Evolutionary conservation across 2,797 vertebrate genomes (phyloP), one percentile per base, ranked within the genome.

Genomic region (Enteromius anoplus): DNA sequence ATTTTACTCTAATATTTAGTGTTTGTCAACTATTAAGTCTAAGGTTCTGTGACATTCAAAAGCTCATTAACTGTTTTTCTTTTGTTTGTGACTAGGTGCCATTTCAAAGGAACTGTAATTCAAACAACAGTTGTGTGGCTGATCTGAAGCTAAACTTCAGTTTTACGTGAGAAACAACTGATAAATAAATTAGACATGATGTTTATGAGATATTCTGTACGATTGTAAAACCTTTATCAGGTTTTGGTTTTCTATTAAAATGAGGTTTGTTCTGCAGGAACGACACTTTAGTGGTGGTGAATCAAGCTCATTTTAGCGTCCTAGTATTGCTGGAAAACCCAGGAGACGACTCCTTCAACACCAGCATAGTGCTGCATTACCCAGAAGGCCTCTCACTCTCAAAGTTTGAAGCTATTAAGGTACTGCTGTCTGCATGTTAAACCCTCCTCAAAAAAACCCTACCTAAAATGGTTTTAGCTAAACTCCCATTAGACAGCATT

Each of bases 341-440:
- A 0, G 94, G 92, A 0, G 93, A 95, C 6, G 93, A 95, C 89
- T 94, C 94, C 0, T 95, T 92, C 86, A 93, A 95, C 89, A 95
- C 94, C 90, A 93, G 81, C 71, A 87, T 95, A 10, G 89, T 69
- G 0, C 86, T 95, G 76, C 12, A 84, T 65, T 93, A 93, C 70
- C 92, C 94, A 12, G 45, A 45, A 45, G 94, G 93, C 23, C 91
- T 95, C 29, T 95, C 93, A 9, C 92, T 93, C 87, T 92, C 95
- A 0, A 90, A 1, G 79, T 91, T 94, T 87, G 29, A 53, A 2
- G 53, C 86, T 0, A 19, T 6, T 21, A 1, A 88, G 92, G 94
- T 95, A 82, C 32, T 5, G 11, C 17, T 23, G 0, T 8, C 34
- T 6, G 0, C 21, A 23, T 2, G 0, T n/a, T 26, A 73, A 7